Evolutionary conservation across 2,797 vertebrate genomes (phyloP).

Genomic region (Liparis tanakae): DNA sequence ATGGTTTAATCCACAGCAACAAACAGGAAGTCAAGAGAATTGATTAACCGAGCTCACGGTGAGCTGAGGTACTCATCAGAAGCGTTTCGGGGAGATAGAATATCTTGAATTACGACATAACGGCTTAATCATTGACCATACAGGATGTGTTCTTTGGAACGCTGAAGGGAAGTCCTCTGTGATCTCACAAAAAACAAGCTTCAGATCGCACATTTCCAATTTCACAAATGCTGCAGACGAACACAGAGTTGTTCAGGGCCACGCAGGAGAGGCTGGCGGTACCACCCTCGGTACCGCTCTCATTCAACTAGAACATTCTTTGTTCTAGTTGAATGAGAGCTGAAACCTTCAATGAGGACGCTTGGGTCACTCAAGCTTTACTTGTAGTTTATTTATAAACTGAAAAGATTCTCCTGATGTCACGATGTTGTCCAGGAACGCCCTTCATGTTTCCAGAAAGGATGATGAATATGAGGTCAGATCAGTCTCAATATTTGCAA

Average conservation of each 20-base stretch:
- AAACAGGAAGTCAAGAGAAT: slow-evolving; percentile 45
- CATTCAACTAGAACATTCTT: background rate
- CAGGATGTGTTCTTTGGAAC: slow-evolving; percentile 53
- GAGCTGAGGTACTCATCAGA: slow-evolving; percentile 45
- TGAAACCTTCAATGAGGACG: background rate
- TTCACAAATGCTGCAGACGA: background rate
- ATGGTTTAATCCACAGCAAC: slow-evolving; percentile 41
- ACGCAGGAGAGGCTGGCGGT: too few species aligned
- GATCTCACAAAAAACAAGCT: slow-evolving; percentile 13
- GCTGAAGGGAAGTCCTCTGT: slow-evolving; percentile 29
- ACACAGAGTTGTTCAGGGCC: background rate
- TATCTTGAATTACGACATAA: slow-evolving; percentile 65
- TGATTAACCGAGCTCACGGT: slow-evolving; percentile 44
- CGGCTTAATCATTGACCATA: slow-evolving; percentile 67
- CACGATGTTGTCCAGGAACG: background rate
- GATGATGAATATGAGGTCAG: background rate
- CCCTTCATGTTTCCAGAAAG: background rate
- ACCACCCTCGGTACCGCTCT: too few species aligned
- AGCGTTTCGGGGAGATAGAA: slow-evolving; percentile 39
- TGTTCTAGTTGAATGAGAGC: background rate
- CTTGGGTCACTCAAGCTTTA: background rate
- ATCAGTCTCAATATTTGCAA: too few species aligned
- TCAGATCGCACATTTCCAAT: slow-evolving; percentile 2
- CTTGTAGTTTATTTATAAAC: background rate
- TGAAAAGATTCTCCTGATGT: background rate